phyloP scores from a whole-genome alignment of 1,140 invertebrate species.

The Agrilus planipennis region DNA sequence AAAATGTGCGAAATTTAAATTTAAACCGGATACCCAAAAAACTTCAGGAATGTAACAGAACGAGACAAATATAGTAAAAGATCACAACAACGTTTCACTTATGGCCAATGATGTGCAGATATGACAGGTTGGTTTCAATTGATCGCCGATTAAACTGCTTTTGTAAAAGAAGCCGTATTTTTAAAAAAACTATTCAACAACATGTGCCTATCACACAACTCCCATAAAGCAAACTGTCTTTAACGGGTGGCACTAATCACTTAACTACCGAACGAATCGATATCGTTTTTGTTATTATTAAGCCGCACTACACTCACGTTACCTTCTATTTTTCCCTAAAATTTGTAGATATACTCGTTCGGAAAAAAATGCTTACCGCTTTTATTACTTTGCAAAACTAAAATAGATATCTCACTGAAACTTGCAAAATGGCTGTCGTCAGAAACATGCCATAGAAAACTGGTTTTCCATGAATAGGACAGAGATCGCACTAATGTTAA shows the following conservation, averaged over 20 bases:
- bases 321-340: no score
- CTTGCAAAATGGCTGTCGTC: conserved; percentile 55
- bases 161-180: no score
- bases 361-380: conserved; percentile 31
- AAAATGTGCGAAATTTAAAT: no score
- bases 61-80: conserved; percentile 10
- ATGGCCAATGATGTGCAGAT: no score
- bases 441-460: conserved; percentile 52
- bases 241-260: conserved; percentile 22
- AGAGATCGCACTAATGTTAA: conserved; percentile 12
- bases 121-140: no score
- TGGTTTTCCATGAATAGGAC: conserved; percentile 39
- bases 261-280: no score
- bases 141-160: no score
- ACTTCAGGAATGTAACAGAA: conserved; percentile 2
- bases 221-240: conserved; percentile 26
- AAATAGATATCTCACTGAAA: conserved; percentile 47
- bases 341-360: conserved; percentile 17
- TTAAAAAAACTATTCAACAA: conserved; percentile 36
- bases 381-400: conserved; percentile 39
- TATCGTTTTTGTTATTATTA: no score
- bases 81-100: no score
- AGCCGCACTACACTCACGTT: no score
- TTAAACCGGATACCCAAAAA: not conserved
- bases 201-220: conserved; percentile 33